Base-by-base conservation (phyloP, 2,888 invertebrate genomes). In the Portevinia maculata region DNA sequence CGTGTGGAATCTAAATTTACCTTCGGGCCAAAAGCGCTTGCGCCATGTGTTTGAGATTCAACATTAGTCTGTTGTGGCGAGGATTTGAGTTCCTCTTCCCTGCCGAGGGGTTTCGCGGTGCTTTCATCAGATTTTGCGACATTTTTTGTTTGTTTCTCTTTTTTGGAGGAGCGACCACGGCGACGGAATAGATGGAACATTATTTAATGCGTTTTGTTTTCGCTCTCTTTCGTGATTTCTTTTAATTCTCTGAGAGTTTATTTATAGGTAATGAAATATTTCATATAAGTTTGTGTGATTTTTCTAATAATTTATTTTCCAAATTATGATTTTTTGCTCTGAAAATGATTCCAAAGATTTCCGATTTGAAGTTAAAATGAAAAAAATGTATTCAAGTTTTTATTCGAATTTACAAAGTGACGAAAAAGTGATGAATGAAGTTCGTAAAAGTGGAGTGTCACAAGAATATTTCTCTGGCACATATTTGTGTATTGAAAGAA, bases 1-100 rank as follows among this genome's bases (percentile, higher is more conserved):
- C 44, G 32, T 48, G 70, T 65, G 64, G 70, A 75, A 70, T 83
- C 83, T 83, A 83, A 83, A 73, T 83, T 83, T 83, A 83, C 83
- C 83, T 83, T 83, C 39, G 21, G 3, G 4, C 52, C 9, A 0
- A 62, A 52, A 4, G 83, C 83, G 83, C 83, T 15, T 83, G 83
- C 76, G 76, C 71, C 37, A 48, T 55, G 48, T 28, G 28, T 60
- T 37, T 41, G 44, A 52, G 39, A 39, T 7, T n/a, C 5, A 24
- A 7, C 52, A 55, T 30, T 32, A 24, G 9, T 34, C 24, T 24
- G 24, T 34, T 15, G 41, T 57, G 15, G 44, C 50, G 55, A 30
- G 13, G 57, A 15, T 71, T 59, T 59, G 15, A 17, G 39, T 30
- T 70, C 50, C 53, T 67, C 64, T 15, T 15, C 11, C 19, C 28